Base-by-base conservation (phyloP, 2,113 vertebrate species). In the Pitta sordida region DNA sequence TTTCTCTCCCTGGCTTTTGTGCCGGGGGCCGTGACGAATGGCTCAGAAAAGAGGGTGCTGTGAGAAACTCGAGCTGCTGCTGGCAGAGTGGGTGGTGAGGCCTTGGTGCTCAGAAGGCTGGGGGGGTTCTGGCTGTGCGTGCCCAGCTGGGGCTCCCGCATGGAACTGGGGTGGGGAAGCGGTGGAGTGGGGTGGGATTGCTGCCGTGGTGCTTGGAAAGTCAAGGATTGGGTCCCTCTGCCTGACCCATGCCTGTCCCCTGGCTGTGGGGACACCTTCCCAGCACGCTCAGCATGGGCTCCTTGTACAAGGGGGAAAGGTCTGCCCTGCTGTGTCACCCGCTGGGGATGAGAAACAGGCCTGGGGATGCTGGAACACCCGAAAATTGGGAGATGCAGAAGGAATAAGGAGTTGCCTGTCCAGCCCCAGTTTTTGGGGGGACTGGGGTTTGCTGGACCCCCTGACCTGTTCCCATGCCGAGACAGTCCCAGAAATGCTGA, bases 41-140 rank as follows among this genome's bases (percentile, higher is more conserved):
- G 92, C 74, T 82, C 82, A 93, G 88, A 97, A 97, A 96, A 93
- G 95, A 95, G 94, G 93, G 91, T 95, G 97, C 96, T 97, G 97
- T 97, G 97, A 97, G 96, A 97, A 97, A 93, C 79, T 94, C 94
- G 94, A 92, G 87, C 70, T 69, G 92, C 91, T 0, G 19, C 93
- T 94, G 93, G 93, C 93, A 23, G 91, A 41, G 94, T 96, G 95
- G 95, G 94, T 91, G 95, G 95, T 86, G 94, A 94, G 92, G 55
- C 64, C 91, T 82, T 90, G 81, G 91, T 27, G 27, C 60, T 64
- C 2, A 8, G 43, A 41, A 69, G 75, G 68, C 18, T 7, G 9
- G 11, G 49, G 32, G 39, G 55, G 58, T 2, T 39, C 76, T 37
- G 86, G 13, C 39, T 32, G 32, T 2, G 8, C 56, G 44, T 0